Evolutionary conservation across 2,888 invertebrate genomes (phyloP).

Genomic region (Drosophila colorata): DNA sequence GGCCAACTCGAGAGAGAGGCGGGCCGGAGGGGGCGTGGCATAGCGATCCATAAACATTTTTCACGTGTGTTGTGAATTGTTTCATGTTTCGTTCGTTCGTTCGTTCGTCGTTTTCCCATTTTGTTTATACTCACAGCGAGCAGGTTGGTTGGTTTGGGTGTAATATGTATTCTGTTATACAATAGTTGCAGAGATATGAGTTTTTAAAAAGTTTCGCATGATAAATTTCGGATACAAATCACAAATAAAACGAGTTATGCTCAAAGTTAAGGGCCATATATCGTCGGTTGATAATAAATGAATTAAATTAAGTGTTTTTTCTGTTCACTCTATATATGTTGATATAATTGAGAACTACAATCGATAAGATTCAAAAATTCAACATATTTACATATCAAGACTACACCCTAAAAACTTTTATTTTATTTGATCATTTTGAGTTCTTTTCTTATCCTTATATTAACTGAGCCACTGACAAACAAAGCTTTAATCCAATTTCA

Average conservation of each 20-base stretch:
- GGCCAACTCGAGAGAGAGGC: slow-evolving; percentile 34
- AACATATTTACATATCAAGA: too few relatives aligned
- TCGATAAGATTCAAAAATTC: too few relatives aligned
- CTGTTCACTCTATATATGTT: neutral
- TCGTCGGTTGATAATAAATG: slow-evolving; percentile 38
- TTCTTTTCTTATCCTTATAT: too few relatives aligned
- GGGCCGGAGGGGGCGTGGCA: neutral
- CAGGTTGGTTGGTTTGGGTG: slow-evolving; percentile 14
- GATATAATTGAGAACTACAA: too few relatives aligned
- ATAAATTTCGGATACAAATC: slow-evolving; percentile 56
- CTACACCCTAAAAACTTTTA: too few relatives aligned
- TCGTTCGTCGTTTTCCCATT: slow-evolving; percentile 19
- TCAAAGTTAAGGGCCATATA: slow-evolving; percentile 45
- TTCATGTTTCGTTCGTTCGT: slow-evolving; percentile 41
- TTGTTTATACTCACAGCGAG: neutral
- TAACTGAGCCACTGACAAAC: too few relatives aligned
- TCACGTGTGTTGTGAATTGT: slow-evolving; percentile 63
- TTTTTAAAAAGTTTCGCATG: slow-evolving; percentile 62
- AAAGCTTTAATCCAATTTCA: neutral
- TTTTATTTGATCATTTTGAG: too few relatives aligned
- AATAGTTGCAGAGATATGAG: slow-evolving; percentile 67
- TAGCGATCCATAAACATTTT: slow-evolving; percentile 47
- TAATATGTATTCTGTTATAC: slow-evolving; percentile 38
- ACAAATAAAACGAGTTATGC: slow-evolving; percentile 51
- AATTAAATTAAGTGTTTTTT: slow-evolving; percentile 31